A percentile compares a stretch with the other conserved stretches of the same genome.
Conservation (phyloP, 2,113 vertebrate genomes). For the Climacteris rufus region DNA sequence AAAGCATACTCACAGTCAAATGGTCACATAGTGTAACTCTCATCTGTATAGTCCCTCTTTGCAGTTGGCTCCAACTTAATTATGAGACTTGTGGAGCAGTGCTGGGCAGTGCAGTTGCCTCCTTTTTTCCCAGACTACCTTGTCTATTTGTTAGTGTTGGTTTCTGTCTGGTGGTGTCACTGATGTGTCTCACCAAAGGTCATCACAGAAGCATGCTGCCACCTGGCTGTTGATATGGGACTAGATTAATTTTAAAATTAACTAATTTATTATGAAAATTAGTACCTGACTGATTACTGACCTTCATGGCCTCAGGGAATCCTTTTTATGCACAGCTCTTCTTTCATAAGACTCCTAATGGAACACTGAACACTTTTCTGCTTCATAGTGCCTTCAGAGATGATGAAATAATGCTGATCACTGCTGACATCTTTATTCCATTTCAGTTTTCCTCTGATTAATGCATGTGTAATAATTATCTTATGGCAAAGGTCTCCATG, state of each 20-base stretch:
- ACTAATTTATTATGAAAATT: background rate
- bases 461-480: conserved; percentile 36
- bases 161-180: background rate
- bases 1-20: background rate
- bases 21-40: background rate
- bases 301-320: background rate
- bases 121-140: background rate
- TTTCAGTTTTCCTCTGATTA: conserved; percentile 1
- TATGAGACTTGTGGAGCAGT: background rate
- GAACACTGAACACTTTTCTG: background rate
- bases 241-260: background rate
- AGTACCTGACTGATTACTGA: background rate
- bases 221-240: background rate
- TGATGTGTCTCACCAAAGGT: background rate
- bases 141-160: background rate
- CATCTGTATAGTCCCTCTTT: background rate
- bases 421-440: conserved; percentile 36
- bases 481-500: background rate
- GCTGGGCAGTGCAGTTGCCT: background rate
- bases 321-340: background rate
- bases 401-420: background rate
- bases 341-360: background rate
- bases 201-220: background rate
- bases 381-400: conserved; percentile 1
- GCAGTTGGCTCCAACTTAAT: background rate